Percentiles rank a stretch among this genome's conserved stretches.
phyloP scores from a whole-genome alignment of 2,113 vertebrate genomes.

The Gymnobelideus leadbeateri region DNA sequence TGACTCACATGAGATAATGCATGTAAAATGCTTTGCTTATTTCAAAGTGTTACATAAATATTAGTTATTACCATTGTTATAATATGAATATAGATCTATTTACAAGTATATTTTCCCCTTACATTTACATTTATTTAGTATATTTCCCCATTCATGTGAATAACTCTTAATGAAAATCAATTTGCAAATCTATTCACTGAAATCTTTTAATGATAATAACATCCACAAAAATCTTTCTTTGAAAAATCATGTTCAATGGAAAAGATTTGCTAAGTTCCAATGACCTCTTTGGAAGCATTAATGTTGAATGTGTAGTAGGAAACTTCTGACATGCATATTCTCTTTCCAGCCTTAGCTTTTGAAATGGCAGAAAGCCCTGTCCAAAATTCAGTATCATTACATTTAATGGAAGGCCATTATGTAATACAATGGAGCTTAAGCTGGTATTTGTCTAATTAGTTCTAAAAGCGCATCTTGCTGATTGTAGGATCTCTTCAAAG shows the following conservation, averaged over 20 bases:
- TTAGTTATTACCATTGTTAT: not conserved
- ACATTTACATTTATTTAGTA: conserved; percentile 23
- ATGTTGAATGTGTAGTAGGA: conserved; percentile 27
- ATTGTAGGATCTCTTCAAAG: conserved; percentile 39
- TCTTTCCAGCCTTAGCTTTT: conserved; percentile 47
- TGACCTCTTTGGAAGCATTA: conserved; percentile 43
- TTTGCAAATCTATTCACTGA: conserved; percentile 16
- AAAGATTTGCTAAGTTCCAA: not conserved
- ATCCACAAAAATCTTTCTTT: conserved; percentile 36
- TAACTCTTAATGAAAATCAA: conserved; percentile 39
- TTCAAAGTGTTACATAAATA: not conserved
- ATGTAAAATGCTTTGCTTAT: not conserved
- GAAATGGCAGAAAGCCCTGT: conserved; percentile 16
- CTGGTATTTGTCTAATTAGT: conserved; percentile 63
- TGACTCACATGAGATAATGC: not conserved
- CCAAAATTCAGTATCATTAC: conserved; percentile 1
- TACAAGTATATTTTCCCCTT: conserved; percentile 40
- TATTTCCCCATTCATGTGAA: conserved; percentile 31
- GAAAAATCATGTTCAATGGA: conserved; percentile 21
- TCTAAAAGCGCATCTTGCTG: conserved; percentile 50
- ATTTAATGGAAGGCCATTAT: conserved; percentile 53
- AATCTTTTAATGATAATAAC: conserved; percentile 8
- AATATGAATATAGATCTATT: not conserved
- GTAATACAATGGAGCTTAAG: conserved; percentile 53
- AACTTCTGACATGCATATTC: conserved; percentile 27